Evolutionary conservation across 2,113 vertebrate species (phyloP).

Genomic region (Struthio camelus): DNA sequence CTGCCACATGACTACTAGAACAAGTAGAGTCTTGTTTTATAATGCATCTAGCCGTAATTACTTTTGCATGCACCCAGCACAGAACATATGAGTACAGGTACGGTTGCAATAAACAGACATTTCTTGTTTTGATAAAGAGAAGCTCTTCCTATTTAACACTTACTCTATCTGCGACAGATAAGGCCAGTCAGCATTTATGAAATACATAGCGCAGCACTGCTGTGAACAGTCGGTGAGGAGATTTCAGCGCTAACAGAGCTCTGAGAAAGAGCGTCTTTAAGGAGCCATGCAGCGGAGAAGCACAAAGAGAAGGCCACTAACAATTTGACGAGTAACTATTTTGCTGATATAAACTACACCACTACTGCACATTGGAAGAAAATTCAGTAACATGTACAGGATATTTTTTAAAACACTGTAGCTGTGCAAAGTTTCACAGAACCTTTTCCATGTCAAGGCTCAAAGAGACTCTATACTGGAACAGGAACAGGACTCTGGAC

Average conservation of each 20-base stretch:
- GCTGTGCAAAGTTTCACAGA: neutral
- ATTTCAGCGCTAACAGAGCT: neutral
- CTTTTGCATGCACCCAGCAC: neutral
- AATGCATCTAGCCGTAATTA: neutral
- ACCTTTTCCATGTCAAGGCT: neutral
- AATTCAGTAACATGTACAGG: neutral
- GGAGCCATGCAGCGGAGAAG: neutral
- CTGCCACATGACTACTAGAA: neutral
- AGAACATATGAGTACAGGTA: neutral
- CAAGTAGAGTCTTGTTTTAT: neutral
- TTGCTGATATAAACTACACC: rapidly evolving
- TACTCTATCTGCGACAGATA: neutral
- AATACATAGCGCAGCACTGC: rapidly evolving
- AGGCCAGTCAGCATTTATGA: neutral
- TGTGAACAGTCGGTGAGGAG: neutral
- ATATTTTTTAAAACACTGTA: neutral
- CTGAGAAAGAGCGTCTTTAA: neutral
- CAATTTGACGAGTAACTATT: neutral
- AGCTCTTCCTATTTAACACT: neutral
- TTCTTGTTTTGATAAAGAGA: neutral
- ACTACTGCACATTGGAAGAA: neutral
- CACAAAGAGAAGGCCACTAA: neutral
- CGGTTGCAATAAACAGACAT: neutral
- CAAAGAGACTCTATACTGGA: neutral
- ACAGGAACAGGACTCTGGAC: neutral